These are phyloP conservation scores for Tragelaphus eurycerus DNA, from an alignment of 2,797 vertebrate genomes.

Conservation along the genomic window DNA sequence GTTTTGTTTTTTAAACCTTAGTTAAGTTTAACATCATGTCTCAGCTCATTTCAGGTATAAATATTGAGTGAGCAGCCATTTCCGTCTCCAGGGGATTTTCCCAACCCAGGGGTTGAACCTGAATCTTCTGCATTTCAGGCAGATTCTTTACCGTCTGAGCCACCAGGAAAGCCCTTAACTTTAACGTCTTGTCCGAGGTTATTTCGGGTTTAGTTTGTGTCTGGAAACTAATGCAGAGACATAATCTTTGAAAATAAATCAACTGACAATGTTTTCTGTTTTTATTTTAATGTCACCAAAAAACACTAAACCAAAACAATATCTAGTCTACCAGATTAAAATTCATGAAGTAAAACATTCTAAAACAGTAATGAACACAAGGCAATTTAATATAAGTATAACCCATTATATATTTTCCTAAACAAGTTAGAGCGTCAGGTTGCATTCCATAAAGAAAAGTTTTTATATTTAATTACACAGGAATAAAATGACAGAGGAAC, in stretches of 20 bases:
- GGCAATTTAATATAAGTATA: slow-evolving; percentile 35
- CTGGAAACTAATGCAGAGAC: not conserved
- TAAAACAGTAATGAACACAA: slow-evolving; percentile 13
- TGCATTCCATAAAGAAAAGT: slow-evolving; percentile 30
- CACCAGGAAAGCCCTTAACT: not conserved
- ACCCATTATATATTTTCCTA: slow-evolving; percentile 38
- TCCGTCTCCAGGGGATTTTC: not conserved
- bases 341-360: slow-evolving; percentile 50
- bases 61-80: not conserved
- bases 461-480: slow-evolving; percentile 30
- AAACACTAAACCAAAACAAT: slow-evolving; percentile 8
- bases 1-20: not conserved
- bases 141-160: not conserved
- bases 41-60: not conserved
- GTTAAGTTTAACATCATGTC: not conserved
- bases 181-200: not conserved
- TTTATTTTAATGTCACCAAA: slow-evolving; percentile 24
- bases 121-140: not conserved
- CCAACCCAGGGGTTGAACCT: not conserved
- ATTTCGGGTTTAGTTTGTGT: slow-evolving; percentile 1
- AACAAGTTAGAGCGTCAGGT: slow-evolving; percentile 41
- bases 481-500: slow-evolving; percentile 47
- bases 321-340: slow-evolving; percentile 45
- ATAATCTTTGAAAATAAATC: slow-evolving; percentile 37
- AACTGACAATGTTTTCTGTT: slow-evolving; percentile 14